phyloP scores from a whole-genome alignment of 2,797 vertebrate species.

The Ataeniobius toweri region DNA sequence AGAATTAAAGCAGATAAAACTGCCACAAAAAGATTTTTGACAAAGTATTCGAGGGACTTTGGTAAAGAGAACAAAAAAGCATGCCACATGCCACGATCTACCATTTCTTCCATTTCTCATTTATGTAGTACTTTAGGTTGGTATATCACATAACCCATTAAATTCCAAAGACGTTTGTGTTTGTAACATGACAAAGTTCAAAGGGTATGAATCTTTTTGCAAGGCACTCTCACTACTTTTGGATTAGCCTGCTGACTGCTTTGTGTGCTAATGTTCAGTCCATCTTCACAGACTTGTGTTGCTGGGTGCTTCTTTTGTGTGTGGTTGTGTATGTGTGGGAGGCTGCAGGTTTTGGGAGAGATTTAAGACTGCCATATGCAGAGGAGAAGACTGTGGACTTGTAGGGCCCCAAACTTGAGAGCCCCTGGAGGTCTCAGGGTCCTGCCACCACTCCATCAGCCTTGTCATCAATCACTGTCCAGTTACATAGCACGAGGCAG shows the following conservation, averaged over 20 bases:
- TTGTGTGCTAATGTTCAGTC: conserved; percentile 8
- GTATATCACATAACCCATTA: not conserved
- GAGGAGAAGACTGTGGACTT: conserved; percentile 47
- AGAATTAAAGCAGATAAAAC: not conserved
- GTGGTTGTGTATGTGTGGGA: not conserved
- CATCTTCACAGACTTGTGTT: conserved; percentile 18
- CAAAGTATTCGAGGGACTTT: not conserved
- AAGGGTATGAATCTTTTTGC: not conserved
- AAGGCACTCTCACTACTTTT: conserved; percentile 1
- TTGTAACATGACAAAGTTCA: not conserved
- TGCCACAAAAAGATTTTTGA: not conserved
- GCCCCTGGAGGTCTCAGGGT: conserved; percentile 42
- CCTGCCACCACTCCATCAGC: conserved; percentile 53
- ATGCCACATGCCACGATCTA: too few relatives aligned
- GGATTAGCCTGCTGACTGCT: conserved; percentile 5
- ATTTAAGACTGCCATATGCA: conserved; percentile 47
- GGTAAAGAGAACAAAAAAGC: not conserved
- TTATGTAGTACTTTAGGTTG: not conserved
- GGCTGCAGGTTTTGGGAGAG: conserved; percentile 30
- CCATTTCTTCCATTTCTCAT: not conserved
- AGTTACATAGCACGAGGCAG: conserved; percentile 46
- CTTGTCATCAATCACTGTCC: conserved; percentile 61
- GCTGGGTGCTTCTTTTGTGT: conserved; percentile 5
- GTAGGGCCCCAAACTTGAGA: conserved; percentile 34
- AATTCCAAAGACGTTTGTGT: not conserved